Conservation (phyloP, 2,113 vertebrate species). For the Collichthys lucidus region DNA sequence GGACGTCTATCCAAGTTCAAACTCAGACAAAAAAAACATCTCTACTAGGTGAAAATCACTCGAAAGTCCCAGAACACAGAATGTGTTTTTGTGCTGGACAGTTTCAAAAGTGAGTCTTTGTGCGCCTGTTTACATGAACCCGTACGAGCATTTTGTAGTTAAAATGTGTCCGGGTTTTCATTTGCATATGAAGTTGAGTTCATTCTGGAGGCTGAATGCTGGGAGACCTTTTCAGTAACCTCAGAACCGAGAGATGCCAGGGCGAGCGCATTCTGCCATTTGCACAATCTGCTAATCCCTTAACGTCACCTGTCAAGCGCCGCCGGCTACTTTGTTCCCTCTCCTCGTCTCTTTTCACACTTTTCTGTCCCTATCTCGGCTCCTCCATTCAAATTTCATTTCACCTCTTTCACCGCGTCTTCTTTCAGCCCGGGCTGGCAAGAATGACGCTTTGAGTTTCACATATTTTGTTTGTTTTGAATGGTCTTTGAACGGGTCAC, state of each 20-base stretch:
- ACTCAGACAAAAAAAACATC: too few relatives aligned
- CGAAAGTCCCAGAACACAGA: neutral
- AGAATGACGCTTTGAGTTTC: conserved; percentile 35
- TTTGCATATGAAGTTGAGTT: conserved; percentile 76
- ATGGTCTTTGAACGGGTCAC: conserved; percentile 49
- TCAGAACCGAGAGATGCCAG: conserved; percentile 39
- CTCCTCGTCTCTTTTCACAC: conserved; percentile 43
- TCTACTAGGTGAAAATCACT: too few relatives aligned
- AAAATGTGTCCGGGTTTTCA: conserved; percentile 53
- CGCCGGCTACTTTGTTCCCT: conserved; percentile 44
- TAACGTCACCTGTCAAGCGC: conserved; percentile 65
- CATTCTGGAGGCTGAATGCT: conserved; percentile 59
- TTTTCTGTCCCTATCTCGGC: conserved; percentile 20
- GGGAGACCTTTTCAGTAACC: conserved; percentile 53
- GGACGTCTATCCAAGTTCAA: too few relatives aligned
- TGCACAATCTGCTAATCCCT: conserved; percentile 51
- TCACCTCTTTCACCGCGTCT: conserved; percentile 17
- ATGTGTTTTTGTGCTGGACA: neutral
- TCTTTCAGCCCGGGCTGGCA: conserved; percentile 44
- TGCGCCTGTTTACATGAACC: conserved; percentile 10
- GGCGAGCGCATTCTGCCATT: conserved; percentile 42
- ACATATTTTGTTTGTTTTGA: conserved; percentile 63
- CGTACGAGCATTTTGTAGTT: conserved; percentile 1
- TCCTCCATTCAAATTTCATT: conserved; percentile 38
- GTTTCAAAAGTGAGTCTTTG: conserved; percentile 2